phyloP scores from a whole-genome alignment of 1,140 invertebrate genomes.

The Diorhabda sublineata region DNA sequence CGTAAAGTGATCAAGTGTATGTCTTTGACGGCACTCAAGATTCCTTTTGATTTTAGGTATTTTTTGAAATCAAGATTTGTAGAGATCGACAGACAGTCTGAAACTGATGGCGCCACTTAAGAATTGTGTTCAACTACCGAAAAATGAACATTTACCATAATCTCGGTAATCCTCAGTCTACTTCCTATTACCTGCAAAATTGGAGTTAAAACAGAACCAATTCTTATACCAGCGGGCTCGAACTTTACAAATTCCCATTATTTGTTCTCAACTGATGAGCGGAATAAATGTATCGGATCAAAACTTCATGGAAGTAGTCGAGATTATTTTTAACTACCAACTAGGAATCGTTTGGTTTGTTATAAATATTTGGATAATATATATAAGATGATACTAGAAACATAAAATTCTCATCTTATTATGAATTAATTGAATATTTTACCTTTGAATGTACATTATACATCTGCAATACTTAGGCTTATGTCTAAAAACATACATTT shows the following conservation, averaged over 20 bases:
- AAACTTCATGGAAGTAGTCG: not conserved
- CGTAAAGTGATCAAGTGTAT: no score
- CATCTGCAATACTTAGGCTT: no score
- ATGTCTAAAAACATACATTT: no score
- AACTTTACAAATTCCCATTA: conserved; percentile 12
- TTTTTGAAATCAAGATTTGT: not conserved
- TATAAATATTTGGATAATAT: no score
- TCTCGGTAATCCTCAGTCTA: conserved; percentile 15
- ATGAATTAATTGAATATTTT: no score
- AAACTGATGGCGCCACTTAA: conserved; percentile 8
- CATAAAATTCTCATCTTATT: no score
- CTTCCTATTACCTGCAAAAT: conserved; percentile 13
- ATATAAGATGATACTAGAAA: no score
- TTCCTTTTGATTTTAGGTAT: no score
- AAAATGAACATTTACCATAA: conserved; percentile 18
- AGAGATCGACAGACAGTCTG: conserved; percentile 13
- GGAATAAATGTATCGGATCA: conserved; percentile 17
- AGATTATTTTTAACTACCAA: no score
- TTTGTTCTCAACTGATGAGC: conserved; percentile 6
- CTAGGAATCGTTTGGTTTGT: no score
- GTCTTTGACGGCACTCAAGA: no score
- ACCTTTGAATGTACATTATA: no score
- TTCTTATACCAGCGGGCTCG: not conserved
- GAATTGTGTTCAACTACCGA: conserved; percentile 11
- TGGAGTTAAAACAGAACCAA: conserved; percentile 13